Base-by-base conservation (phyloP, 2,113 vertebrate genomes). In the Lipophrys pholis region DNA sequence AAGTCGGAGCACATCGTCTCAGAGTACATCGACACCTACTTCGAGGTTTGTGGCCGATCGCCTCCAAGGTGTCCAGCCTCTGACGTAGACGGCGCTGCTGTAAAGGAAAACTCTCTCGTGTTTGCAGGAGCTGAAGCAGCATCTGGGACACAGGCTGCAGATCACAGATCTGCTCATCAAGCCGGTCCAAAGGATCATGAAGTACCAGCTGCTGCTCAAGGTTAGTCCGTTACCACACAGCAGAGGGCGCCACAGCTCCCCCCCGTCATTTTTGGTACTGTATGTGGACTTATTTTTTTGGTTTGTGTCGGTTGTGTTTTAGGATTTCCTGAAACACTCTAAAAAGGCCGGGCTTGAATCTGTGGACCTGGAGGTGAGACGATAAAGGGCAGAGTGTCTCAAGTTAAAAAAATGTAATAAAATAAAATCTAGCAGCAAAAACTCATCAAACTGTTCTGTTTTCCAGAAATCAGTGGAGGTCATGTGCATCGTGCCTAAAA, bases 1-100 rank as follows among this genome's bases (percentile, higher is more conserved):
- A 99, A 99, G 92, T 99, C 98, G 40, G 98, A 99, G 90, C 96
- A 96, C 93, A 97, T 99, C 35, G 97, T 99, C 83, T 96, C 97
- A 0, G 98, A 99, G 88, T 99, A 98, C 87, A 97, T 98, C 38
- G 97, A 99, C 90, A 99, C 97, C 0, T 99, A 98, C 92, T 99
- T 99, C 84, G 97, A 99, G 96, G 98, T 98, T 93, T 82, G 92
- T 30, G 53, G n/a, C 4, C 11, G 10, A 1, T 42, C 15, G 5
- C 41, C 53, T 68, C 17, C 0, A 7, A 8, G 5, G n/a, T 5
- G 41, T 46, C 53, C 5, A 2, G 3, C 30, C 3, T 42, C 6
- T 6, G 35, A 54, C 6, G 14, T 1, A 9, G 30, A 41, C n/a
- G 0, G 6, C 9, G 9, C n/a, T 43, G 16, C 43, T 5, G 16